Evolutionary conservation across 2,888 invertebrate genomes (phyloP).

Genomic region (Drosophila subquinaria): DNA sequence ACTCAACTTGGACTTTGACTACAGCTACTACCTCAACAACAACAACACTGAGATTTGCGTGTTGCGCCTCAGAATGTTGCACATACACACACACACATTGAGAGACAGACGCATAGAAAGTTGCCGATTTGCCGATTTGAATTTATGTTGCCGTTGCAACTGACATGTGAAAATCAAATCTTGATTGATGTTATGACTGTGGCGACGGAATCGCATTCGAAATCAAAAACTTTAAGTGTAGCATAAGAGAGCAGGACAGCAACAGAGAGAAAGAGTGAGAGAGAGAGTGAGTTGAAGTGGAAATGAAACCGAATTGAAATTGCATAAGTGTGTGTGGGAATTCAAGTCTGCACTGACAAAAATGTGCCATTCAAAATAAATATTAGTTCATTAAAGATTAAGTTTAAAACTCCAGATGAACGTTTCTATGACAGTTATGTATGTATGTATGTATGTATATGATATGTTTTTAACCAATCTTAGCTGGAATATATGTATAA

Average conservation of each 20-base stretch:
- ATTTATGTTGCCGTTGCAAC: constrained; percentile 63
- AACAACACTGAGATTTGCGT: constrained; percentile 16
- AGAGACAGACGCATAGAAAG: constrained; percentile 55
- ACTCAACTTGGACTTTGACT: constrained; percentile 51
- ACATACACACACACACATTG: constrained; percentile 22
- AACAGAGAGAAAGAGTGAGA: background rate
- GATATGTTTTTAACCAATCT: too few relatives aligned
- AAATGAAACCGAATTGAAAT: constrained; percentile 25
- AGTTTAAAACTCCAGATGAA: too few relatives aligned
- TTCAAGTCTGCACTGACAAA: background rate
- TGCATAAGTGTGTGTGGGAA: constrained; percentile 15
- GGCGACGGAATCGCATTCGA: constrained; percentile 58
- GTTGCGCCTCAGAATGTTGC: constrained; percentile 66
- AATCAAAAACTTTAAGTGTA: constrained; percentile 29
- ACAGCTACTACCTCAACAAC: constrained; percentile 5
- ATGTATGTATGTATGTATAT: too few relatives aligned
- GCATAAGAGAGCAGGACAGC: background rate
- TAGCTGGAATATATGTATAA: too few relatives aligned
- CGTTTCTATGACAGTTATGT: too few relatives aligned
- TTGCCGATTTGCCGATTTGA: constrained; percentile 67
- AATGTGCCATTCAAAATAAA: too few relatives aligned
- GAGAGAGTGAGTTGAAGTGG: constrained; percentile 9
- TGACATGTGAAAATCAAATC: constrained; percentile 81
- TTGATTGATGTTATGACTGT: constrained; percentile 79
- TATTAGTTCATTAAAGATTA: too few relatives aligned